phyloP scores from a whole-genome alignment of 2,888 invertebrate genomes.

The Cylloceria caligata region DNA sequence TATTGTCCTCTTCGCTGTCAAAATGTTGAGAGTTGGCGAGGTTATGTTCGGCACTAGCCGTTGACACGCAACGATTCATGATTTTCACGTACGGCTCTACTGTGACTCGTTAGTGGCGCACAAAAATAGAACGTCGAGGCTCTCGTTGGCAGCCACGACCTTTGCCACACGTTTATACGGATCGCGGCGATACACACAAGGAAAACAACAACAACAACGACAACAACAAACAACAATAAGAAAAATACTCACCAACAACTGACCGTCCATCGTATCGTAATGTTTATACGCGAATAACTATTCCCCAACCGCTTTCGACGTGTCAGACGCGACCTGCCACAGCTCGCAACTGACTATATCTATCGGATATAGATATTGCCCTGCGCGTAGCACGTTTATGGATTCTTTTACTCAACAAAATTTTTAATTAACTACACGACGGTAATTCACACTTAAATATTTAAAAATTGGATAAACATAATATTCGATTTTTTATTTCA shows the following conservation, averaged over 20 bases:
- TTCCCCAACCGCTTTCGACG: slow-evolving; percentile 12
- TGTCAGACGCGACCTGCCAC: slow-evolving; percentile 11
- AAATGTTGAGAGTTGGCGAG: slow-evolving; percentile 68
- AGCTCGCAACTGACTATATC: not conserved
- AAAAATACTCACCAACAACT: slow-evolving; percentile 78
- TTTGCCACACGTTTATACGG: slow-evolving; percentile 62
- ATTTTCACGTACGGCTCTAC: slow-evolving; percentile 42
- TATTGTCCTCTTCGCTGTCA: slow-evolving; percentile 64
- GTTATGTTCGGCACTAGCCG: slow-evolving; percentile 73
- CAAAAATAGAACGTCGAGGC: slow-evolving; percentile 51
- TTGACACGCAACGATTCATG: slow-evolving; percentile 71
- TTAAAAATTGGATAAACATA: too few species aligned
- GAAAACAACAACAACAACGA: slow-evolving; percentile 45
- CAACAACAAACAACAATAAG: slow-evolving; percentile 44
- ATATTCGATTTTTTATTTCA: too few species aligned
- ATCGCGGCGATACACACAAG: slow-evolving; percentile 11
- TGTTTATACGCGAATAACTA: slow-evolving; percentile 13
- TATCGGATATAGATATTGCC: not conserved
- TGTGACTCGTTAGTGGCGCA: not conserved
- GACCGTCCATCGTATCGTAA: slow-evolving; percentile 76
- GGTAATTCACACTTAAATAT: not conserved
- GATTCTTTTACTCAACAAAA: not conserved
- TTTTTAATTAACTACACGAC: not conserved
- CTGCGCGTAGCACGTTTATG: not conserved
- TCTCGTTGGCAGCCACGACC: slow-evolving; percentile 54